Percentiles rank a stretch among this genome's conserved stretches.
phyloP scores from a whole-genome alignment of 1,140 invertebrate genomes.

The Cepaea nemoralis region DNA sequence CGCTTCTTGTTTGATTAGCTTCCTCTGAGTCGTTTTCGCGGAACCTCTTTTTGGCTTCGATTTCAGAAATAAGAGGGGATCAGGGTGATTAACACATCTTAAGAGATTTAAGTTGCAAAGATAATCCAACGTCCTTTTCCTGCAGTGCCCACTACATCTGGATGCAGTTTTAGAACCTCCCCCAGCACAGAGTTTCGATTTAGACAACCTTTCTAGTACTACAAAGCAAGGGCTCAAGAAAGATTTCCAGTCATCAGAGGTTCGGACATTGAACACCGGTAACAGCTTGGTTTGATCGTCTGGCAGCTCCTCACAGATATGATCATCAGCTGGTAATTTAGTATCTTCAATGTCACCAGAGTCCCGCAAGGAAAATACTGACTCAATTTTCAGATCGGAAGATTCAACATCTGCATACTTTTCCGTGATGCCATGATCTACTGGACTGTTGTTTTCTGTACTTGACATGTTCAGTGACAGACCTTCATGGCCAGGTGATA shows the following conservation, averaged over 20 bases:
- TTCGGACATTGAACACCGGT: slow-evolving; percentile 7
- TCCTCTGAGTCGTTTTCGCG: not conserved
- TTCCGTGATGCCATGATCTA: not conserved
- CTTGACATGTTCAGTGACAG: not conserved
- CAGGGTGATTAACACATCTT: not conserved
- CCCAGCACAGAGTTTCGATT: not conserved
- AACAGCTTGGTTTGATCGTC: not conserved
- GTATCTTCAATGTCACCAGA: not conserved
- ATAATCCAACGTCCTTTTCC: slow-evolving; percentile 21
- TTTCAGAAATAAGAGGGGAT: not conserved
- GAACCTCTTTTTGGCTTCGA: not conserved
- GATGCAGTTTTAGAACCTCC: not conserved
- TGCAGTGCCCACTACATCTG: slow-evolving; percentile 32
- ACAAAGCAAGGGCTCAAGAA: slow-evolving; percentile 13
- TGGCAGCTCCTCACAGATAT: not conserved
- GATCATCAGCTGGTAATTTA: not conserved
- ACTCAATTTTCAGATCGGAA: slow-evolving; percentile 23
- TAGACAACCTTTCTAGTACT: slow-evolving; percentile 22
- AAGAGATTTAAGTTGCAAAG: slow-evolving; percentile 23
- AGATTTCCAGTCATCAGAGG: slow-evolving; percentile 10
- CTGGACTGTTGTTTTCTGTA: not conserved
- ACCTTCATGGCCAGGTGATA: not conserved
- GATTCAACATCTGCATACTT: not conserved
- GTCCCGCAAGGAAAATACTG: slow-evolving; percentile 4
- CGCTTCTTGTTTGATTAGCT: not conserved